Base-by-base conservation (phyloP, 2,797 vertebrate genomes). In the Acrocephalus scirpaceus region DNA sequence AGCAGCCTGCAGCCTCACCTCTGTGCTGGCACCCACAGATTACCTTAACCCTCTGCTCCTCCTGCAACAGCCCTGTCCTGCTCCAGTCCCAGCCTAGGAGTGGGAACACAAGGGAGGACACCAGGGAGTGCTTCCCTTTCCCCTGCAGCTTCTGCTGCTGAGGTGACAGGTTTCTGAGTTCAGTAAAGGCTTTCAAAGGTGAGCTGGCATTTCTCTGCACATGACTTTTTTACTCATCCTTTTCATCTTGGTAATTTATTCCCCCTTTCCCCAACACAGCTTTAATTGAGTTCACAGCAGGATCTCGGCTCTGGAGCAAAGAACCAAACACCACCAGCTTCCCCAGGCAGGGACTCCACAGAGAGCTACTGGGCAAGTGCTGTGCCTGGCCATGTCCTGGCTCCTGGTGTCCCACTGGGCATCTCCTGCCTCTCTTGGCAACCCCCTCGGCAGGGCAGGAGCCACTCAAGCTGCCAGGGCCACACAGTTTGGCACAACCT, bases 251-350 rank as follows among this genome's bases (percentile, higher is more conserved):
- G 29, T 93, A 91, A 96, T 96, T 92, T 89, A 91, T 93, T 87
- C 81, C 60, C 72, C 53, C 60, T 88, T 91, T 54, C 26, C 48
- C 56, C 58, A 90, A 60, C 56, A 91, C 64, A 56, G 72, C 42
- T 93, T 94, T 95, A 95, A 96, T 92, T 91, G 87, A 93, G 87
- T 77, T 95, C 89, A 67, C 96, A 96, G 94, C 75, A 27, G 91
- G 94, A 89, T 77, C 40, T 71, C 26, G 0, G 81, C 67, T 76
- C 70, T 3, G 3, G 64, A 82, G 78, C 84, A 87, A 88, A 90
- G 87, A 89, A 87, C n/a, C 40, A 56, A 89, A 75, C 81, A 76
- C n/a, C 81, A 62, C 22, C 86, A 76, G 30, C 56, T 58, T 92
- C 67, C 88, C 70, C 80, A 75, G 62, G 73, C 80, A 75, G 70